Evolutionary conservation across 2,888 invertebrate genomes (phyloP).

Genomic region (Embidobia sp.): DNA sequence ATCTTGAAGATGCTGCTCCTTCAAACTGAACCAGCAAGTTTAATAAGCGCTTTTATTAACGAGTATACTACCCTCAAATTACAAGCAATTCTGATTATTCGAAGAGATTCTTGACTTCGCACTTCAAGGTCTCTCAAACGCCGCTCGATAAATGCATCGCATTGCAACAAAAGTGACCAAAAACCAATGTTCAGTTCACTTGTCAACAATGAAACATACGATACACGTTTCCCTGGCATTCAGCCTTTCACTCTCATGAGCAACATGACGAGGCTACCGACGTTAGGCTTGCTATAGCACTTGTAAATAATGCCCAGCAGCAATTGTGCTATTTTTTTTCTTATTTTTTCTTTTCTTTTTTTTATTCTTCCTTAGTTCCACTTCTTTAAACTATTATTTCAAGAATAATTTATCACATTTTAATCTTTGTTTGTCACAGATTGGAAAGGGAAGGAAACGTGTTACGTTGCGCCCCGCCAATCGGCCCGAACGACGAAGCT

Average conservation of each 20-base stretch:
- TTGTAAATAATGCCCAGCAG: constrained; percentile 81
- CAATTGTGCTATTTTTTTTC: constrained; percentile 78
- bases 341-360: constrained; percentile 18
- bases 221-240: constrained; percentile 70
- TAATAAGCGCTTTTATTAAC: too few relatives aligned
- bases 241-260: constrained; percentile 70
- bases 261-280: constrained; percentile 75
- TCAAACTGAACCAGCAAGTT: too few relatives aligned
- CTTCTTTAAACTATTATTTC: constrained; percentile 77
- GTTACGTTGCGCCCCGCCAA: constrained; percentile 76
- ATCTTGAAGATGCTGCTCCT: too few relatives aligned
- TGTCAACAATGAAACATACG: constrained; percentile 66
- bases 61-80: too few relatives aligned
- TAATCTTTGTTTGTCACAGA: constrained; percentile 78
- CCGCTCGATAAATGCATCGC: too few relatives aligned
- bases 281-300: constrained; percentile 80
- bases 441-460: constrained; percentile 76
- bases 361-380: constrained; percentile 65
- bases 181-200: constrained; percentile 42
- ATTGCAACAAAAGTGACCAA: background rate
- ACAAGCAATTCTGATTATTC: too few relatives aligned
- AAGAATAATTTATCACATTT: constrained; percentile 80
- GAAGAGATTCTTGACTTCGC: too few relatives aligned
- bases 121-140: too few relatives aligned
- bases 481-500: constrained; percentile 80